Conservation (phyloP, 2,113 vertebrate genomes). For the Lycocorax pyrrhopterus region DNA sequence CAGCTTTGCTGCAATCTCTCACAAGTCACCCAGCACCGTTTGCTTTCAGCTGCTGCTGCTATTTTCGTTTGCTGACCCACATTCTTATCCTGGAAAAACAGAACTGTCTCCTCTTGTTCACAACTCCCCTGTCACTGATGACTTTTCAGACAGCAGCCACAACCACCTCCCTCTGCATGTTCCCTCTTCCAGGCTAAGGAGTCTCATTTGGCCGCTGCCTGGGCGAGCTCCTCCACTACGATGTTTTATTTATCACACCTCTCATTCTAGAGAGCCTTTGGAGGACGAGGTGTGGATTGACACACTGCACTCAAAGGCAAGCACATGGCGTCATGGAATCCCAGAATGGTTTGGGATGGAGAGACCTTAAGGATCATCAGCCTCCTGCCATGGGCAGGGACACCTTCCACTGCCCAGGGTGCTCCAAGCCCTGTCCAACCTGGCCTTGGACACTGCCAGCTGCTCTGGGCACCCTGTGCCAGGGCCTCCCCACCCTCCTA, state of each 20-base stretch:
- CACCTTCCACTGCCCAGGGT: fast-evolving
- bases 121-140: not conserved
- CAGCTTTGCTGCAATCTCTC: not conserved
- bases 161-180: not conserved
- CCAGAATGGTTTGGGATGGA: not conserved
- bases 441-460: not conserved
- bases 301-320: fast-evolving
- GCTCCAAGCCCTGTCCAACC: not conserved
- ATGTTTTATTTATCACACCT: not conserved
- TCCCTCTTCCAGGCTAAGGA: not conserved
- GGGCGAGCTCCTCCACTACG: fast-evolving
- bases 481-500: not conserved
- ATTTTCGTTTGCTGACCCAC: not conserved
- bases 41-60: not conserved
- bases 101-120: not conserved
- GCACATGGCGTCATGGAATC: fast-evolving
- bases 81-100: not conserved
- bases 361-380: not conserved
- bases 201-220: not conserved
- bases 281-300: not conserved
- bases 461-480: not conserved
- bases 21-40: not conserved
- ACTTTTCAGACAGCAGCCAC: not conserved
- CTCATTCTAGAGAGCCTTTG: fast-evolving
- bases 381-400: not conserved